A percentile compares a stretch with the other conserved stretches of the same genome.
Conservation (phyloP, 2,888 invertebrate species). For the Eristalinus aeneus region DNA sequence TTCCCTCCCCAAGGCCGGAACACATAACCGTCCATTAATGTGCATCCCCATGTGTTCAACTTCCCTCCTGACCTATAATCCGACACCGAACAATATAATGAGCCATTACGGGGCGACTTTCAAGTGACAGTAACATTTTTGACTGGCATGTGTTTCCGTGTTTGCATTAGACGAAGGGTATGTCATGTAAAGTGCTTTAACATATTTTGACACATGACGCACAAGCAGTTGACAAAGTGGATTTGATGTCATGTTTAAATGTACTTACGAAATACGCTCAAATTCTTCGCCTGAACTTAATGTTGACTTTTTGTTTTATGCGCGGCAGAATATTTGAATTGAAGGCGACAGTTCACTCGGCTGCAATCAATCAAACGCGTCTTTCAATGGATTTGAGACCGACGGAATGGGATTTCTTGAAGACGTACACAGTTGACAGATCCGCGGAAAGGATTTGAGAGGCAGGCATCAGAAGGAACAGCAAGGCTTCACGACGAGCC, state of each 20-base stretch:
- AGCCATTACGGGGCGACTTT: neutral
- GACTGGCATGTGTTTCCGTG: constrained; percentile 17
- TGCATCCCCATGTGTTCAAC: neutral
- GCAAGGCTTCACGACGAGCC: too few relatives aligned
- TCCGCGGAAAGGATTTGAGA: too few relatives aligned
- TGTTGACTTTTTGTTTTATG: neutral
- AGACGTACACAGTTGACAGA: too few relatives aligned
- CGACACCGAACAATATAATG: constrained; percentile 7
- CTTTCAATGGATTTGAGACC: neutral
- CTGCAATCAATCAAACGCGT: neutral
- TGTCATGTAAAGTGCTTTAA: constrained; percentile 10
- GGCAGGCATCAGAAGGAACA: too few relatives aligned
- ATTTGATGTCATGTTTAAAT: neutral
- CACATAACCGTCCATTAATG: neutral
- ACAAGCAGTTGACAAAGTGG: constrained; percentile 24
- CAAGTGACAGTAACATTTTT: constrained; percentile 20
- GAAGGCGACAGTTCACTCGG: neutral
- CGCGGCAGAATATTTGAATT: neutral
- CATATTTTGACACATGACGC: constrained; percentile 19
- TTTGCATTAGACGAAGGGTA: neutral
- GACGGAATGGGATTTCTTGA: neutral
- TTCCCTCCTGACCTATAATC: neutral
- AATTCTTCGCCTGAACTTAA: neutral
- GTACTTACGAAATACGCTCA: neutral
- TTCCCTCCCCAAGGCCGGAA: neutral